Evolutionary conservation across 2,888 invertebrate species (phyloP), one percentile per base, ranked within the genome.

Genomic region (Ditylenchus weischeri): DNA sequence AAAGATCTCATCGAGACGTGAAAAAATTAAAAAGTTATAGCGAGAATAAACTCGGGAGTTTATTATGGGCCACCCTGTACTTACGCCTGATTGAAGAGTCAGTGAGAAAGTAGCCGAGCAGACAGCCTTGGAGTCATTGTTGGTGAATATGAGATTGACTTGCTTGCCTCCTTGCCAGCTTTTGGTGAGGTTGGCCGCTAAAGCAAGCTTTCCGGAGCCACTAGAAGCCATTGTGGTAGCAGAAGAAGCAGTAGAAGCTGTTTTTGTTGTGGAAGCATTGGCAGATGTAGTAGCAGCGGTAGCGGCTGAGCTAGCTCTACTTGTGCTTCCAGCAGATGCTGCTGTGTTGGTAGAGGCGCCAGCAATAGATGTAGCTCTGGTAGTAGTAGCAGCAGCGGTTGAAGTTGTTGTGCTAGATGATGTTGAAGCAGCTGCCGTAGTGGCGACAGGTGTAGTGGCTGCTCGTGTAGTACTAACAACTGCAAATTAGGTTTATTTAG

Each of bases 31-130:
- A 23, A n/a, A 7, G 13, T n/a, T 51, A 10, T 51, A 51, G 13
- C 6, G 11, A 38, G 6, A 11, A 6, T 38, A 6, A 38, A 38
- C 6, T 38, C 38, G 11, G 38, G 6, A 38, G 11, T 38, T 38
- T 38, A 38, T n/a, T n/a, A n/a, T n/a, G n/a, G n/a, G n/a, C n/a
- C n/a, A n/a, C n/a, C n/a, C n/a, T n/a, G 11, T 38, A 38, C 51
- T 65, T n/a, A 66, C 65, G 38, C 66, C 66, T 15, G 65, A 15
- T 13, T 59, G 54, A 21, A 66, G 36, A 49, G 65, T 51, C 51
- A 66, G 18, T 11, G 23, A 18, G 51, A 66, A 66, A 29, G 23
- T 50, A 5, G 60, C 57, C n/a, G 66, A 35, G 23, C 67, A 67
- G 54, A 65, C 50, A 18, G 35, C 21, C 43, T 19, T 19, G 43